phyloP scores from a whole-genome alignment of 1,140 invertebrate species.

The Orius laevigatus region DNA sequence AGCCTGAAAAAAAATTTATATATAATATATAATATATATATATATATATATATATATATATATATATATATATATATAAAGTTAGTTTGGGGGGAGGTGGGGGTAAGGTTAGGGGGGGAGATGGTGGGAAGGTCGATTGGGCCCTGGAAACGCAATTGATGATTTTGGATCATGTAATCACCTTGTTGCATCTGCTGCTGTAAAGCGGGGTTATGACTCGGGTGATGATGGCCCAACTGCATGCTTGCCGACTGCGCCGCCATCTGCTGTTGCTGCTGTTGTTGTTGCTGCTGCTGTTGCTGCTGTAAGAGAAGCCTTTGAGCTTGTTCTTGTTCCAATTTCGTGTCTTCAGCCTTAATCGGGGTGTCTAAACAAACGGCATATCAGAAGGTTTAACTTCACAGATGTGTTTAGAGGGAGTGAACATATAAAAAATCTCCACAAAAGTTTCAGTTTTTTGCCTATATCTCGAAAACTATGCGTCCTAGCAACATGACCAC shows the following conservation, averaged over 20 bases:
- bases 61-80: background rate
- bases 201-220: slow-evolving; percentile 7
- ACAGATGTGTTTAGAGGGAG: too few species aligned
- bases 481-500: too few species aligned
- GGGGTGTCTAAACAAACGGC: background rate
- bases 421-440: background rate
- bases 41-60: background rate
- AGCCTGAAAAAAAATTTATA: slow-evolving; percentile 4
- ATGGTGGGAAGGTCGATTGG: background rate
- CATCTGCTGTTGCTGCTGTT: background rate
- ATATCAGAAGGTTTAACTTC: too few species aligned
- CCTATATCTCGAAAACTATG: too few species aligned
- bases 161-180: background rate
- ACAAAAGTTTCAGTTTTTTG: background rate
- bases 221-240: slow-evolving; percentile 13
- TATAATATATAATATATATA: background rate
- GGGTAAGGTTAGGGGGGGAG: too few species aligned
- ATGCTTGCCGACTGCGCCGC: slow-evolving; percentile 4
- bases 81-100: background rate
- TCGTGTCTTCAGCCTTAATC: background rate
- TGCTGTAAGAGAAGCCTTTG: slow-evolving; percentile 5
- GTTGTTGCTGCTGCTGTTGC: slow-evolving; percentile 4
- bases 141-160: background rate
- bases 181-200: slow-evolving; percentile 13
- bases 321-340: slow-evolving; percentile 9